Evolutionary conservation across 1,140 invertebrate species (phyloP).

Genomic region (Calycopis cecrops): DNA sequence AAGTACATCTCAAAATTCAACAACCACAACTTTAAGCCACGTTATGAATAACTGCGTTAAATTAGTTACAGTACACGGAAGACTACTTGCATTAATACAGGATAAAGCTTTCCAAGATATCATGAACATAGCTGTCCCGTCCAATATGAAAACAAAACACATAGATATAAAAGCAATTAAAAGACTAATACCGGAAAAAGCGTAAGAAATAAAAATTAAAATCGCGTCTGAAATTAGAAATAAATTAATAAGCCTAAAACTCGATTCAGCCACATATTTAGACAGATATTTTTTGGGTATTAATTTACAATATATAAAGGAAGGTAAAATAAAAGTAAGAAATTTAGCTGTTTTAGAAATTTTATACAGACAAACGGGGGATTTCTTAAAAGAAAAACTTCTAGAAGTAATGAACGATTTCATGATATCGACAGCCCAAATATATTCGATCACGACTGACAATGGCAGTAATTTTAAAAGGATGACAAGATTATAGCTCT

Average conservation of each 20-base stretch:
- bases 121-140: not conserved
- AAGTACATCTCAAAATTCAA: not conserved
- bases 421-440: constrained; percentile 1
- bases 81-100: not conserved
- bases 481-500: not conserved
- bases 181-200: not conserved
- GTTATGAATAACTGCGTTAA: not conserved
- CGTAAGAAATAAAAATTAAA: not conserved
- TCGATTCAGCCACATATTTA: constrained; percentile 1
- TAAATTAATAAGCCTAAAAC: constrained; percentile 7
- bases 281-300: not conserved
- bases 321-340: not conserved
- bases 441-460: constrained; percentile 10
- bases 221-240: not conserved
- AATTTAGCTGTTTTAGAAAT: not conserved
- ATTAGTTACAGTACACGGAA: not conserved
- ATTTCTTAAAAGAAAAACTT: not conserved
- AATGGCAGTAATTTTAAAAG: constrained; percentile 6
- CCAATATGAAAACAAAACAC: not conserved
- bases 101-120: not conserved
- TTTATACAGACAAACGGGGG: not conserved
- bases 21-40: not conserved
- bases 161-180: not conserved
- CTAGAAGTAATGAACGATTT: not conserved
- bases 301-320: not conserved